Conservation (phyloP, 1,140 invertebrate genomes). For the Aphis gossypii region DNA sequence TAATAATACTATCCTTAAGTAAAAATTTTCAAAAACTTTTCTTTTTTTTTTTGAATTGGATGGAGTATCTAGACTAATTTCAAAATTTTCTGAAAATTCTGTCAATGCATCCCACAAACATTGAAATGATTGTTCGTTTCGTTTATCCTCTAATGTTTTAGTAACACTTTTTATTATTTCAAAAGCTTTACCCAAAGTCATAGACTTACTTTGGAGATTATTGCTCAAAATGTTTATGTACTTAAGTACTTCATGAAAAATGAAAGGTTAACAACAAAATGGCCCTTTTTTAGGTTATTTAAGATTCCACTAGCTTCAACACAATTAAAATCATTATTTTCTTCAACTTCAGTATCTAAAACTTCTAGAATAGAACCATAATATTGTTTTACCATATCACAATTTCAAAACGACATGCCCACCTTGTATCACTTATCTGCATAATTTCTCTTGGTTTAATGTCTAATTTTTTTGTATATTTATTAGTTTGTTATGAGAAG, state of each 20-base stretch:
- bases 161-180: neutral
- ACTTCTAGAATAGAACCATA: constrained; percentile 14
- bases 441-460: no score
- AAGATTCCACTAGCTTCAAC: neutral
- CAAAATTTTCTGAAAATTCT: neutral
- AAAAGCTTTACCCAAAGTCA: constrained; percentile 22
- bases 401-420: constrained; percentile 17
- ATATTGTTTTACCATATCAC: constrained; percentile 27
- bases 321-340: constrained; percentile 9
- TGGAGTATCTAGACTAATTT: neutral
- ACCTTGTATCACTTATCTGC: neutral
- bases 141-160: constrained; percentile 8
- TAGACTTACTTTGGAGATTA: neutral
- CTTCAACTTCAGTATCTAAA: constrained; percentile 1
- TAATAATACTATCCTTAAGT: constrained; percentile 5
- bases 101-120: neutral
- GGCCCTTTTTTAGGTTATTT: constrained; percentile 2
- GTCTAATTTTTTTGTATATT: no score
- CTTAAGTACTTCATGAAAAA: constrained; percentile 1
- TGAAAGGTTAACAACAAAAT: constrained; percentile 13
- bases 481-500: no score
- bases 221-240: neutral
- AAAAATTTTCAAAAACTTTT: constrained; percentile 17
- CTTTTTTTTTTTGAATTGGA: constrained; percentile 7
- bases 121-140: neutral